These are phyloP conservation scores for Diabrotica undecimpunctata DNA, from an alignment of 1,140 invertebrate genomes.

Conservation along the genomic window DNA sequence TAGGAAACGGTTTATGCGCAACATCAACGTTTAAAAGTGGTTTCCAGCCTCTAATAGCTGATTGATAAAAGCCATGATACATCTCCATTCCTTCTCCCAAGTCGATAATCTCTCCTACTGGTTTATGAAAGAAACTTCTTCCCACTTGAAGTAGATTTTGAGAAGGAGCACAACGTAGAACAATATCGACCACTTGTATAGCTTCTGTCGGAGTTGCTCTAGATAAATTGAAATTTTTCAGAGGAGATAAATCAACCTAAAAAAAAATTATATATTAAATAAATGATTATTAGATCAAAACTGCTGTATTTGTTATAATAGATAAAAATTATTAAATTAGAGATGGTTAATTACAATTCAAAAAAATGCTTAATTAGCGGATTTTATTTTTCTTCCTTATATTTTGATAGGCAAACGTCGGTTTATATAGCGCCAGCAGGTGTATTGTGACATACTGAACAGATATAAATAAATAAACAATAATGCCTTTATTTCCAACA, in stretches of 20 bases:
- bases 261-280: neutral
- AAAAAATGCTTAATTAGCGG: too few species aligned
- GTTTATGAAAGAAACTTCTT: slow-evolving; percentile 47
- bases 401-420: too few species aligned
- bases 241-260: slow-evolving; percentile 11
- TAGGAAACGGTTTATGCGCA: slow-evolving; percentile 57
- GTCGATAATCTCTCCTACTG: slow-evolving; percentile 29
- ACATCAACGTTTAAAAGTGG: slow-evolving; percentile 75
- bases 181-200: slow-evolving; percentile 77
- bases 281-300: neutral
- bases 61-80: slow-evolving; percentile 71
- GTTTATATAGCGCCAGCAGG: too few species aligned
- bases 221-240: slow-evolving; percentile 22
- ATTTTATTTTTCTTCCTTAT: too few species aligned
- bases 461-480: too few species aligned
- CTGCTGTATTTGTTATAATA: slow-evolving; percentile 25
- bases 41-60: slow-evolving; percentile 66
- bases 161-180: slow-evolving; percentile 62
- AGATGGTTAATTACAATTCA: too few species aligned
- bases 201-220: slow-evolving; percentile 57
- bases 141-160: slow-evolving; percentile 47
- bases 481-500: too few species aligned
- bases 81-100: slow-evolving; percentile 56
- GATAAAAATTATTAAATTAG: too few species aligned
- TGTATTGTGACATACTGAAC: too few species aligned